phyloP scores from a whole-genome alignment of 2,113 vertebrate species.

The Romanogobio albipinnatus region DNA sequence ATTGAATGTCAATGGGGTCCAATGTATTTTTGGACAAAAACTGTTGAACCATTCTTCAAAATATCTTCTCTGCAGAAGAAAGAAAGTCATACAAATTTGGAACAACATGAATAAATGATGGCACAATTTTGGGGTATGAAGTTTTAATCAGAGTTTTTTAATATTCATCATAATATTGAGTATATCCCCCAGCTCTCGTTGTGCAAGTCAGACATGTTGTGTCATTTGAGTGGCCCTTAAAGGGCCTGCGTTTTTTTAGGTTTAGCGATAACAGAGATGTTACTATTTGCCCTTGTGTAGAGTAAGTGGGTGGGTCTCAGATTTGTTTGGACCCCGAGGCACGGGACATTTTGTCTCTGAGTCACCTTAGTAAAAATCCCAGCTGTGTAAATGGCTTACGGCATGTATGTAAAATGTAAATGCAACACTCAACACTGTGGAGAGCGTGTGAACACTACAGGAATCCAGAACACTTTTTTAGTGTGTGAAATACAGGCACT shows the following conservation, averaged over 20 bases:
- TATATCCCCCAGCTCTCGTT: background rate
- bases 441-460: slow-evolving; percentile 60
- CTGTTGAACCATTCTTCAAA: too few species aligned
- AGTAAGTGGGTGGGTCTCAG: slow-evolving; percentile 62
- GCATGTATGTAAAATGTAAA: slow-evolving; percentile 72
- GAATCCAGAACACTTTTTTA: slow-evolving; percentile 13
- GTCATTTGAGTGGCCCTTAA: background rate
- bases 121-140: too few species aligned
- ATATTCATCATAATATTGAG: background rate
- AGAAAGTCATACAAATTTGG: too few species aligned
- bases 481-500: slow-evolving; percentile 10
- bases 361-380: slow-evolving; percentile 72
- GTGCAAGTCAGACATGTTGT: background rate
- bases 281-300: slow-evolving; percentile 19
- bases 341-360: slow-evolving; percentile 69
- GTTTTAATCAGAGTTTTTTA: too few species aligned
- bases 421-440: slow-evolving; percentile 55
- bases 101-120: too few species aligned
- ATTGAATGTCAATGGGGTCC: too few species aligned
- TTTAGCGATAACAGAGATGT: slow-evolving; percentile 49
- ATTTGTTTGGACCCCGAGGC: slow-evolving; percentile 69
- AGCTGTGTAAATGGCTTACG: slow-evolving; percentile 80
- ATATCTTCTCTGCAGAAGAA: too few species aligned
- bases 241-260: slow-evolving; percentile 44
- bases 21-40: too few species aligned